phyloP scores from a whole-genome alignment of 2,797 vertebrate genomes.

The Meda fulgida region DNA sequence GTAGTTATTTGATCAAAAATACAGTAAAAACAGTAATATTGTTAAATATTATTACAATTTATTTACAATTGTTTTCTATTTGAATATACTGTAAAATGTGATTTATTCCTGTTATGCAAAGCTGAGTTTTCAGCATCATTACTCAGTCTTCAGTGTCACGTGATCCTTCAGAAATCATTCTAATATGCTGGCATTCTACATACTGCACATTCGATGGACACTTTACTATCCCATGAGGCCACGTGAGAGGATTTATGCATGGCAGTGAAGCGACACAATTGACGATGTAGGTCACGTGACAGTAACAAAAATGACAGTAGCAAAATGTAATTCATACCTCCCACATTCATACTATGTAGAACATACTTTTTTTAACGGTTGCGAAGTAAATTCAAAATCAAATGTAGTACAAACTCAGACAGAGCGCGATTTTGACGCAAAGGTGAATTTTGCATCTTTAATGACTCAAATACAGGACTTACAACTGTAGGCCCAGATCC shows the following conservation, averaged over 20 bases:
- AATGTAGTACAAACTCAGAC: background rate
- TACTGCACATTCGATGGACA: background rate
- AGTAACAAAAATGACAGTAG: no score
- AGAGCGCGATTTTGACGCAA: background rate
- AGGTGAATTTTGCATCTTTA: background rate
- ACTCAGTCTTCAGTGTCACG: no score
- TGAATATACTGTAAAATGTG: no score
- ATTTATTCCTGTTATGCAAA: no score
- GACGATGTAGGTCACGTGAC: background rate
- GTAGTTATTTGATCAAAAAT: no score
- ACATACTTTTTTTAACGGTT: background rate
- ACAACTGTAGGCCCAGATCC: background rate
- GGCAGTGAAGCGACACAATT: background rate
- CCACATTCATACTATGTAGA: no score
- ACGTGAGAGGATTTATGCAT: background rate
- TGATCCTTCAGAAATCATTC: no score
- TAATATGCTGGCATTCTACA: no score
- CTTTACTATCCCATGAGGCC: background rate
- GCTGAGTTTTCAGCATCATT: no score
- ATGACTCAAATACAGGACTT: background rate
- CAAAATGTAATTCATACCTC: background rate
- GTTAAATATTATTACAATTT: no score
- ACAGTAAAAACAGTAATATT: no score
- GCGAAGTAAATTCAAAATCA: background rate
- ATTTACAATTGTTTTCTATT: no score